Evolutionary conservation across 2,113 vertebrate species (phyloP), one percentile per base, ranked within the genome.

Genomic region (Caranx ignobilis): DNA sequence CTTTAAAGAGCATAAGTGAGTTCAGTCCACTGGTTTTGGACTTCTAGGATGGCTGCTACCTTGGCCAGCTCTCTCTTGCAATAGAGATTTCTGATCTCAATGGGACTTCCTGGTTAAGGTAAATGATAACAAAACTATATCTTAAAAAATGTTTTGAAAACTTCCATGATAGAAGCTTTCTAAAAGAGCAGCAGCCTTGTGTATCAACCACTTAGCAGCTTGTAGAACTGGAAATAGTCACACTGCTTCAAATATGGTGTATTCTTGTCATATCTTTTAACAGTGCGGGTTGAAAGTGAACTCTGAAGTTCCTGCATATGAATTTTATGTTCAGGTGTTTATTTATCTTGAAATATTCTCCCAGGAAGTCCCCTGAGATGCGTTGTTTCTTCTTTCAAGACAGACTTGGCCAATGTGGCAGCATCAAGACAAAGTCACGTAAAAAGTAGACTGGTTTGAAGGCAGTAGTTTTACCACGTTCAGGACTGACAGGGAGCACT

Each of bases 351-450:
- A 10, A 79, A 21, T 19, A 65, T 71, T 71, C 21, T 56, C 43
- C 41, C 56, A 52, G 16, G 4, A 77, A 18, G 13, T 79, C 75
- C 68, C 77, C 19, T 35, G 48, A 50, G 48, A 19, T 50, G 18
- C 7, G 19, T 50, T 50, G 8, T 9, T 9, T 19, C 48, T 3
- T 43, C 81, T 59, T 69, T 65, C 15, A 31, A 48, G 43, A 34
- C 1, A 41, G 5, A 32, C 39, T 1, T 10, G 34, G 52, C 11
- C 48, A 64, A 62, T 70, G 39, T 0, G 21, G 57, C 66, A 69
- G 26, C 32, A 75, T 34, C 56, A 47, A 66, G 41, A 13, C 57
- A 48, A 7, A 52, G 15, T 39, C 6, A 48, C 50, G 68, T 32
- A 37, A 56, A 62, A 60, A 68, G 39, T 21, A 45, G 43, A 62